Evolutionary conservation across 1,140 invertebrate genomes (phyloP), one percentile per base, ranked within the genome.

Genomic region (Bombyx mandarina): DNA sequence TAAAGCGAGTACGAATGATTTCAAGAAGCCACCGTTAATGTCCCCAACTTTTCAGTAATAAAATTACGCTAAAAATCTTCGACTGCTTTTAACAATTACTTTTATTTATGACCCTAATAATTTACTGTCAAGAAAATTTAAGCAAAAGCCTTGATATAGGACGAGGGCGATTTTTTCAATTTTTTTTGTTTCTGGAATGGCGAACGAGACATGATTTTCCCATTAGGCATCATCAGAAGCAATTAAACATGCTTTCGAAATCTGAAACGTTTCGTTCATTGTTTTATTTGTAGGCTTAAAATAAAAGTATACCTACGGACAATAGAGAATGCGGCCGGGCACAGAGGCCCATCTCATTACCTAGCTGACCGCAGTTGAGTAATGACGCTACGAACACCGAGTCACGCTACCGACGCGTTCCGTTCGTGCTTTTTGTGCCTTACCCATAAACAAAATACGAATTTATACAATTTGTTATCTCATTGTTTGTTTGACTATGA

Each of bases 61-160:
- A 82, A 84, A 84, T 79, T 84, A 79, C 76, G 71, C 70, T 76
- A 80, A 79, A 82, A 79, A 73, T 73, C 71, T 70, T 67, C 65
- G 61, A 67, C 71, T 73, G 72, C 68, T 80, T 75, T 71, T 72
- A 74, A 80, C 77, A 79, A 77, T 84, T 79, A 75, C 75, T 77
- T 69, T 80, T 81, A 82, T 84, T 84, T 81, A 82, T 79, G 69
- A 57, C 75, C 67, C 62, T 67, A 77, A 79, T 81, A 83, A 80
- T 76, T 79, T 82, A 77, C 68, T 76, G 77, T 76, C 73, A 63
- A 62, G 58, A 58, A 65, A 69, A 70, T 67, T 69, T 67, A 68
- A 70, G 65, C 73, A 70, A 71, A 71, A 68, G 48, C 71, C 65
- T 57, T 69, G 74, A 67, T 68, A 69, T 61, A 60, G 69, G 69